Evolutionary conservation across 2,888 invertebrate genomes (phyloP).

Genomic region (Xestia c-nigrum): DNA sequence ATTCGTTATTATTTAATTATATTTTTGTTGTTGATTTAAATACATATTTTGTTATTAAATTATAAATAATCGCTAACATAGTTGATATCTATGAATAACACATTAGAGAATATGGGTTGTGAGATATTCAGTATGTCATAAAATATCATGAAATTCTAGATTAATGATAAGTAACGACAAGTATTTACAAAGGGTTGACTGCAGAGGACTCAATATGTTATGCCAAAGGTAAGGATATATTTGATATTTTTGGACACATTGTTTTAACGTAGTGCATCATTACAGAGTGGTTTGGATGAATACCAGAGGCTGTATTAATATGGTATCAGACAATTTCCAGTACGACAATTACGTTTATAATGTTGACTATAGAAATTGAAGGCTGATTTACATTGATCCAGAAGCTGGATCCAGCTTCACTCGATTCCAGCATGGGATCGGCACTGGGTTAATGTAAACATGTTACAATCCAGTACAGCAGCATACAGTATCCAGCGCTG

Average conservation of each 20-base stretch:
- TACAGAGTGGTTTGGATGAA: constrained; percentile 43
- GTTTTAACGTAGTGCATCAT: constrained; percentile 56
- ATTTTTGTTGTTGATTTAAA: constrained; percentile 67
- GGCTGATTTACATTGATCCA: no score
- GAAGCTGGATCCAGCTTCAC: no score
- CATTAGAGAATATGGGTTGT: constrained; percentile 62
- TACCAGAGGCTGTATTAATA: constrained; percentile 46
- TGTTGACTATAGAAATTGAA: constrained; percentile 34
- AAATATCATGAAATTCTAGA: constrained; percentile 59
- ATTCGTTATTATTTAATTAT: constrained; percentile 62
- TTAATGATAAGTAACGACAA: constrained; percentile 56
- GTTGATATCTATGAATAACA: constrained; percentile 39
- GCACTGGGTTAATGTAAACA: no score
- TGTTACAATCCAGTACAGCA: no score
- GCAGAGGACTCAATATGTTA: constrained; percentile 46
- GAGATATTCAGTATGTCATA: constrained; percentile 58
- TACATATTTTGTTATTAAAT: constrained; percentile 59
- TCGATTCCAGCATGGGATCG: no score
- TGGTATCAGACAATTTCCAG: constrained; percentile 13
- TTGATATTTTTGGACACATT: constrained; percentile 69
- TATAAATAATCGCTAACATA: constrained; percentile 50
- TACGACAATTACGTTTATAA: constrained; percentile 24
- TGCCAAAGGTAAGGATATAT: constrained; percentile 65
- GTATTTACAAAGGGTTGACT: constrained; percentile 62
- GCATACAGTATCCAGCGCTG: no score